Percentiles rank a stretch among this genome's conserved stretches.
phyloP scores from a whole-genome alignment of 2,113 vertebrate genomes.

The Athene cunicularia region DNA sequence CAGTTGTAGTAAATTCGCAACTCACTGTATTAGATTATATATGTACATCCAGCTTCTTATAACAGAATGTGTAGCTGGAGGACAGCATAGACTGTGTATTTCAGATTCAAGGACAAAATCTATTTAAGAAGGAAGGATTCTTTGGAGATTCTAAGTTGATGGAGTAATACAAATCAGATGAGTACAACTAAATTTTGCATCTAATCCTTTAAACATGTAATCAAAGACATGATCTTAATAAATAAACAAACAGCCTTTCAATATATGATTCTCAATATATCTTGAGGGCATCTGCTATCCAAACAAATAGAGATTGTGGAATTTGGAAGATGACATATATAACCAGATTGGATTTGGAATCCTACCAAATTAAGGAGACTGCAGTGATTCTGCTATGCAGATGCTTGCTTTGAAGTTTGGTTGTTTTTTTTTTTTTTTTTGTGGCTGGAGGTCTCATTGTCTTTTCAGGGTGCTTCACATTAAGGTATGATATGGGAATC shows the following conservation, averaged over 20 bases:
- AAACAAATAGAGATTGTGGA: conserved; percentile 57
- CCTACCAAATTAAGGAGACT: conserved; percentile 66
- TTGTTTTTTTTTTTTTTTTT: not conserved
- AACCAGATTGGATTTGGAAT: conserved; percentile 54
- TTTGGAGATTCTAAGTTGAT: not conserved
- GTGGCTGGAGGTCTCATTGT: conserved; percentile 32
- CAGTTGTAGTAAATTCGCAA: not conserved
- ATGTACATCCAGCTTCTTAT: not conserved
- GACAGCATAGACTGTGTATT: not conserved
- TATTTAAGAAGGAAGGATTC: not conserved
- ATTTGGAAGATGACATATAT: conserved; percentile 50
- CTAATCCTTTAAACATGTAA: conserved; percentile 16
- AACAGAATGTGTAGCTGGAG: not conserved
- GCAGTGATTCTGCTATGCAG: conserved; percentile 67
- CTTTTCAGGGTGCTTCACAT: conserved; percentile 47
- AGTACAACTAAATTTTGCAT: not conserved
- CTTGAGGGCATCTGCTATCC: conserved; percentile 37
- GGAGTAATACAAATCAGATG: conserved; percentile 25
- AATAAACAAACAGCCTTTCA: conserved; percentile 34
- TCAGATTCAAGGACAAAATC: not conserved
- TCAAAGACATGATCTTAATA: conserved; percentile 42
- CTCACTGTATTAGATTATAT: not conserved
- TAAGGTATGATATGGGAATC: conserved; percentile 56
- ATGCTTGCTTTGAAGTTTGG: conserved; percentile 72
- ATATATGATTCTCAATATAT: not conserved